These are phyloP conservation scores for Latheticus oryzae DNA, from an alignment of 2,888 invertebrate species.

Conservation along the genomic window DNA sequence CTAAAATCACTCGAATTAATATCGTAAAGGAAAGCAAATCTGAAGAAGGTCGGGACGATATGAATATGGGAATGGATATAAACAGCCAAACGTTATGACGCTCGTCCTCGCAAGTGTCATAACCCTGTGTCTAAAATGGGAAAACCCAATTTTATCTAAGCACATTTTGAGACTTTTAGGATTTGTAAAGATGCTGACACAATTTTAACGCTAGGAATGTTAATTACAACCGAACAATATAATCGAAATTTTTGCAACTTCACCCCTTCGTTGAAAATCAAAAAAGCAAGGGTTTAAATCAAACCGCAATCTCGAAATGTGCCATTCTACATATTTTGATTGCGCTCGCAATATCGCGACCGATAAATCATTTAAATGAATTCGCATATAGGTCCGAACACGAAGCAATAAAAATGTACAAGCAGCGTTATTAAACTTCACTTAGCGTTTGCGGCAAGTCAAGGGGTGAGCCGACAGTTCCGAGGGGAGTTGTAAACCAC, in stretches of 20 bases:
- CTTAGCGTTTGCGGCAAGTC: conserved; percentile 43
- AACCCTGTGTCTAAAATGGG: conserved; percentile 34
- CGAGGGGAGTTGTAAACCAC: conserved; percentile 30
- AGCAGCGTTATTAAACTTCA: conserved; percentile 50
- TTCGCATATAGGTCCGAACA: conserved; percentile 37
- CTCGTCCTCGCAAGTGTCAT: conserved; percentile 38
- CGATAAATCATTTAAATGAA: conserved; percentile 55
- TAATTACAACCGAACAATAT: conserved; percentile 5
- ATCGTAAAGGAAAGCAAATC: conserved; percentile 1
- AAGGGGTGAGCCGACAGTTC: conserved; percentile 29
- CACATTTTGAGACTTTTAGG: conserved; percentile 4
- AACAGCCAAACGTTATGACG: conserved; percentile 44
- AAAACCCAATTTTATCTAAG: conserved; percentile 32
- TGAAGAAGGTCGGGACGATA: conserved; percentile 11
- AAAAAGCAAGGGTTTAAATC: conserved; percentile 48
- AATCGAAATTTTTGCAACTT: conserved; percentile 1
- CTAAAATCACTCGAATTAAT: neutral
- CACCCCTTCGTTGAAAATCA: neutral
- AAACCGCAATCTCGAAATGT: conserved; percentile 53
- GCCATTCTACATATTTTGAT: conserved; percentile 55
- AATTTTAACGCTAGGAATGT: conserved; percentile 3
- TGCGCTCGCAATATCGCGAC: conserved; percentile 51
- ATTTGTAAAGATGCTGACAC: conserved; percentile 32
- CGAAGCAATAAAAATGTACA: conserved; percentile 41
- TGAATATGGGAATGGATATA: conserved; percentile 25